These are phyloP conservation scores for Chitala chitala DNA, from an alignment of 2,113 vertebrate species.

Conservation along the genomic window DNA sequence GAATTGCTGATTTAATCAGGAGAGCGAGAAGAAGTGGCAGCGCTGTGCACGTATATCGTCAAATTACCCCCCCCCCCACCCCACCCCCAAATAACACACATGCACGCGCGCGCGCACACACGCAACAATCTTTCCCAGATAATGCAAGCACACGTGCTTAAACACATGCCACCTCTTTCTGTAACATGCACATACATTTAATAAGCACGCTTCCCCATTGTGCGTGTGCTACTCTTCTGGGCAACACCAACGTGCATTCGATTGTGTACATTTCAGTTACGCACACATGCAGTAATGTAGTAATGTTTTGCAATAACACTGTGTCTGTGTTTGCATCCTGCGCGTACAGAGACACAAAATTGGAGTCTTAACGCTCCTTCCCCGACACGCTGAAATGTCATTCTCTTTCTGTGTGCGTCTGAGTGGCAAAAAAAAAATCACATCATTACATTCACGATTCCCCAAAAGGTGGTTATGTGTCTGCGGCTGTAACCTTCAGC, in stretches of 20 bases:
- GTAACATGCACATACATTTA: slow-evolving; percentile 46
- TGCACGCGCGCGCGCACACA: neutral
- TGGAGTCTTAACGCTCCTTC: neutral
- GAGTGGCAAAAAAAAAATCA: neutral
- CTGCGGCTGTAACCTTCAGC: slow-evolving; percentile 8
- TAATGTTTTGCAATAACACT: neutral
- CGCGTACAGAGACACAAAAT: slow-evolving; percentile 34
- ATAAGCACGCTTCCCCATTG: neutral
- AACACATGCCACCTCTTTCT: too few species aligned
- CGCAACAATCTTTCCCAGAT: neutral
- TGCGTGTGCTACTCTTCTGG: neutral
- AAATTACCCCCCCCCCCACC: too few species aligned
- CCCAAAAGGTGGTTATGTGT: neutral
- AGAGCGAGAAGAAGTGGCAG: slow-evolving; percentile 42
- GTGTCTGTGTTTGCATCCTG: neutral
- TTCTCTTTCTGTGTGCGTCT: neutral
- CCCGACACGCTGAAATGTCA: neutral
- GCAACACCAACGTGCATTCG: too few species aligned
- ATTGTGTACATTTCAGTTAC: too few species aligned
- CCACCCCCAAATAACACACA: neutral
- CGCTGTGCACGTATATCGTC: slow-evolving; percentile 22
- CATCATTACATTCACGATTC: neutral
- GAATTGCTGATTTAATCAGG: slow-evolving; percentile 62
- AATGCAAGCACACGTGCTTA: slow-evolving; percentile 5
- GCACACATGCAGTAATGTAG: neutral